Evolutionary conservation across 2,113 vertebrate species (phyloP), one percentile per base, ranked within the genome.

Genomic region (Seriola aureovittata): DNA sequence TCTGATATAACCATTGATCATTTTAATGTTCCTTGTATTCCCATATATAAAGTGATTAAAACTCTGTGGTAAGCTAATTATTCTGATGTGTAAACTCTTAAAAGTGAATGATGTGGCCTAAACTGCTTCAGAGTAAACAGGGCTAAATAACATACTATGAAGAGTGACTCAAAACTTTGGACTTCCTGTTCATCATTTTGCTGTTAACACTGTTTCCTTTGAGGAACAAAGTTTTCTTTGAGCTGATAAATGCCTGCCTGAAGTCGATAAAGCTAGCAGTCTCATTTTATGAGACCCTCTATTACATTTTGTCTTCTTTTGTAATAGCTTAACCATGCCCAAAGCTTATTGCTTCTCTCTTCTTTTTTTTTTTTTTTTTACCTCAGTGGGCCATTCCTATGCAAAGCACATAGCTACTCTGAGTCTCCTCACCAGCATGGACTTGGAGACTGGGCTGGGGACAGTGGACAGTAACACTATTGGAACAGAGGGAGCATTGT

Each of bases 221-320:
- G 44, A 14, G 66, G 42, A 77, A 14, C 42, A 6, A 36, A 11
- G 65, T 75, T 55, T 59, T 59, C 0, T 36, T 36, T 21, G 7
- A 48, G 29, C 44, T 85, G 85, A 89, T 86, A 64, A 82, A 89
- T 84, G 54, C 36, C 48, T 68, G 50, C 75, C 21, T 62, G 58
- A 44, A 79, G 73, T 75, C 52, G 80, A 44, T 88, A 75, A 81
- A 84, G 75, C 54, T 60, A 68, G 83, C 82, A 80, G 63, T 69
- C 72, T 84, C 54, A 68, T 73, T 89, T 82, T 82, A 88, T 73
- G 78, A 79, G 78, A 63, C 71, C 34, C 59, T 62, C 29, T 60
- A 16, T 70, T 68, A 44, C 54, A 74, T 71, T 80, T 90, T 86
- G 81, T 90, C 86, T 87, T 74, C 71, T 84, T 90, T 89, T 90